Percentiles rank a stretch among this genome's conserved stretches.
Evolutionary conservation across 2,113 vertebrate species (phyloP).

Genomic region (Colossoma macropomum): DNA sequence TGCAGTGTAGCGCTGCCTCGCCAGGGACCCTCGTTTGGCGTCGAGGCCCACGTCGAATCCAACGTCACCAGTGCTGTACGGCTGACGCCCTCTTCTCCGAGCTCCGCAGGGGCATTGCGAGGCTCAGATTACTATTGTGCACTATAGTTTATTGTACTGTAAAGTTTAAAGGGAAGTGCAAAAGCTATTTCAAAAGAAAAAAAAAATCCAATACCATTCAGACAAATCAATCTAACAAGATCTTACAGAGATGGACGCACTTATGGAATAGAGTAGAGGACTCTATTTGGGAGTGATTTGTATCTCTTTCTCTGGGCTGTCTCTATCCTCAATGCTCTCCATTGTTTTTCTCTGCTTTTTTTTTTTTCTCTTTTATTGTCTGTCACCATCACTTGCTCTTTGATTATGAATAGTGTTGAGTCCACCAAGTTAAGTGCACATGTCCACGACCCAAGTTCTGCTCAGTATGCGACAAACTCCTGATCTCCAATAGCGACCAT

Average conservation of each 20-base stretch:
- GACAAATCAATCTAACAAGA: constrained; percentile 77
- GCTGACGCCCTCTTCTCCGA: constrained; percentile 79
- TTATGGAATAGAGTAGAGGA: constrained; percentile 78
- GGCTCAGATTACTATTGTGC: constrained; percentile 92
- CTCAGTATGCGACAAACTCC: neutral
- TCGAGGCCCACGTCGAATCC: constrained; percentile 68
- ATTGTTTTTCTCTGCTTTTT: neutral
- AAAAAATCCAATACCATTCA: constrained; percentile 72
- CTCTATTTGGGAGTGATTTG: constrained; percentile 79
- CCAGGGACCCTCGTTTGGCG: constrained; percentile 78
- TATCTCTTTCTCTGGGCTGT: constrained; percentile 55
- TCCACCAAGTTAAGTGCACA: constrained; percentile 77
- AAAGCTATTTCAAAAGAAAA: constrained; percentile 73
- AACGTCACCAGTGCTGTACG: constrained; percentile 85
- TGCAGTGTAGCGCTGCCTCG: constrained; percentile 80
- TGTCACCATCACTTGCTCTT: constrained; percentile 53
- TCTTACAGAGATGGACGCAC: constrained; percentile 77
- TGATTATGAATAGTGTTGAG: constrained; percentile 68
- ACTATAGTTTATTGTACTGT: constrained; percentile 98
- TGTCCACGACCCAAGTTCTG: constrained; percentile 73
- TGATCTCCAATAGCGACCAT: neutral
- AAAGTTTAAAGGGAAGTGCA: constrained; percentile 97
- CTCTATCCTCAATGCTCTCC: constrained; percentile 66
- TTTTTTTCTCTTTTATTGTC: constrained; percentile 46
- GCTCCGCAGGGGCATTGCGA: constrained; percentile 75